These are phyloP conservation scores for Cyprinodon variegatus DNA, from an alignment of 2,113 vertebrate genomes.

Conservation along the genomic window DNA sequence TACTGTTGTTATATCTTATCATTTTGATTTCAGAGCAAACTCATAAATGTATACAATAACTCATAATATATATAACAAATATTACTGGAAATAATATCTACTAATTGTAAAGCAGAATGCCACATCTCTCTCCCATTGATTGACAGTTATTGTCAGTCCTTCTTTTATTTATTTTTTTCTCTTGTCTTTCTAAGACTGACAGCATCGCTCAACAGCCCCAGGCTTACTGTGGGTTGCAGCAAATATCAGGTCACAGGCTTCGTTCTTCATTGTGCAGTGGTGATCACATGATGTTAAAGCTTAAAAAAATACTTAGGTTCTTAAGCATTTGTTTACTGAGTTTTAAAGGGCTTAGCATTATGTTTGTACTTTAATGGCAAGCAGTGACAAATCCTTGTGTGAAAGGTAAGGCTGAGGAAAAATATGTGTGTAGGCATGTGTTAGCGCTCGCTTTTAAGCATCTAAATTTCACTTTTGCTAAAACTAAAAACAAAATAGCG, in stretches of 20 bases:
- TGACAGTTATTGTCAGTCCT: not conserved
- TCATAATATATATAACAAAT: not conserved
- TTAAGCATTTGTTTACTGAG: too few species aligned
- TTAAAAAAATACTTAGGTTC: too few species aligned
- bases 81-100: not conserved
- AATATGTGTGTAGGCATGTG: not conserved
- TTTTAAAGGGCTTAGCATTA: too few species aligned
- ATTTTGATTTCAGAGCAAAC: not conserved
- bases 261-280: conserved; percentile 57
- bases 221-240: conserved; percentile 36
- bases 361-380: too few species aligned
- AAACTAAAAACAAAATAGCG: not conserved
- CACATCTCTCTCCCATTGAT: not conserved
- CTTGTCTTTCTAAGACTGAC: conserved; percentile 8
- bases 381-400: too few species aligned
- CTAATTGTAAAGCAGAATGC: not conserved
- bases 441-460: not conserved
- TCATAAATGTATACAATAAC: too few species aligned
- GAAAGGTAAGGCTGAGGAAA: too few species aligned
- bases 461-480: not conserved
- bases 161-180: conserved; percentile 5
- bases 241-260: conserved; percentile 68
- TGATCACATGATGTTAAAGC: too few species aligned
- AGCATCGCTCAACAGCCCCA: conserved; percentile 50
- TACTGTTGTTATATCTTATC: not conserved